Evolutionary conservation across 1,140 invertebrate species (phyloP), one percentile per base, ranked within the genome.

Genomic region (Zophobas atratus): DNA sequence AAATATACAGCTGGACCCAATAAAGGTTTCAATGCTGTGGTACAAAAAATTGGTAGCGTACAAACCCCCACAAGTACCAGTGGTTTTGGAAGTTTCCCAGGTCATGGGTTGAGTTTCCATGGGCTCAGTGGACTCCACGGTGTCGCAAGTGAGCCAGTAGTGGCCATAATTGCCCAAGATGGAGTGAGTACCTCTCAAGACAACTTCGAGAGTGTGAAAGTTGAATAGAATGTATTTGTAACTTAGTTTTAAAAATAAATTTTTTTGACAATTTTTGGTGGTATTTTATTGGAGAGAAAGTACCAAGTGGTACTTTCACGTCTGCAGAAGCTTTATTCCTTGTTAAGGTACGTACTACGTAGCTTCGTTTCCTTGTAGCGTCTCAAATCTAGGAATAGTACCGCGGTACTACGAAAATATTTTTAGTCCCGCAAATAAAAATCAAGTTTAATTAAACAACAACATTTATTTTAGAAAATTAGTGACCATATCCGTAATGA

Each of bases 1-100:
- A 84, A 87, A 76, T 88, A 88, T 83, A 86, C 84, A 1, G 85
- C 87, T 4, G 85, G 85, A 56, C 81, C 84, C 8, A 76, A 86
- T 63, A 84, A 81, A 41, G 88, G 88, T 34, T 84, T 84, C 67
- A 78, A 82, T 46, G 83, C 83, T 41, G 79, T 81, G 5, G 83
- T 84, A 1, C 75, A 82, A 49, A 75, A 80, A 38, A 56, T 79
- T 63, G 82, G 83, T 35, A 76, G 83, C 79, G 70, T 75, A 79
- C 67, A 81, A 84, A 76, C 79, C 79, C 20, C 20, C 20, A 20
- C 20, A 20, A 20, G 20, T 20, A 41, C 74, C 67, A n/a, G 33
- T 33, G 6, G 32, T 57, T 35, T 57, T 57, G 56, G 56, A 1
- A 35, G 34, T 4, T 57, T 57, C 6, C 8, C 4, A 8, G 57